Base-by-base conservation (phyloP, 2,888 invertebrate genomes). In the Drosophila austrosaltans region DNA sequence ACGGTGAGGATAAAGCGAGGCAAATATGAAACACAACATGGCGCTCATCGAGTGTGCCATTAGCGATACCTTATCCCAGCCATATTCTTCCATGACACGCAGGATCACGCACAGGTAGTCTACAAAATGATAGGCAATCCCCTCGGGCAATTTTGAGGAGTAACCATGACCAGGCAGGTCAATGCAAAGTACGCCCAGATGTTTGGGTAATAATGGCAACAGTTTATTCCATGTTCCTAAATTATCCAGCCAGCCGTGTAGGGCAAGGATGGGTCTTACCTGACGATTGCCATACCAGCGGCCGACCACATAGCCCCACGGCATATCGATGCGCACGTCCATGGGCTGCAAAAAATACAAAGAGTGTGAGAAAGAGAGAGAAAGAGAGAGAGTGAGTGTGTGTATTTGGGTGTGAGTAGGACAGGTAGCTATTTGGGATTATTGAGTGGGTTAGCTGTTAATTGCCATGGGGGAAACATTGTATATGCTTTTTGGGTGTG, bases 211-310 rank as follows among this genome's bases (percentile, higher is more conserved):
- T 71, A 94, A 88, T 0, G 95, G 95, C 42, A 95, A 93, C 58
- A 96, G 89, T 0, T 94, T 93, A 89, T 96, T 95, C 93, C 96
- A 97, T 0, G 95, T 94, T 48, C 95, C 95, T 56, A 95, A 95
- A 90, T 96, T 97, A 91, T 97, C 96, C 91, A 95, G 95, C 96
- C 96, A 96, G 1, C 96, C 96, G 89, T 96, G 96, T 1, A 96
- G 82, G 1, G 95, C 95, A 53, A 97, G 90, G 62, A 96, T 93
- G 3, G 96, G 96, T 70, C 95, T 93, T 44, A 93, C 93, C 75
- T 94, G 92, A 59, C 93, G 93, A 58, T 93, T 93, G 40, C 96
- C 96, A 95, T 96, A 96, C 93, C 95, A 93, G 86, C 95, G 95
- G 4, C 94, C 96, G 4, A 95, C 93, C 39, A 96, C 87, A 82